Conservation (phyloP, 2,797 vertebrate species). For the Labeo calbasu region DNA sequence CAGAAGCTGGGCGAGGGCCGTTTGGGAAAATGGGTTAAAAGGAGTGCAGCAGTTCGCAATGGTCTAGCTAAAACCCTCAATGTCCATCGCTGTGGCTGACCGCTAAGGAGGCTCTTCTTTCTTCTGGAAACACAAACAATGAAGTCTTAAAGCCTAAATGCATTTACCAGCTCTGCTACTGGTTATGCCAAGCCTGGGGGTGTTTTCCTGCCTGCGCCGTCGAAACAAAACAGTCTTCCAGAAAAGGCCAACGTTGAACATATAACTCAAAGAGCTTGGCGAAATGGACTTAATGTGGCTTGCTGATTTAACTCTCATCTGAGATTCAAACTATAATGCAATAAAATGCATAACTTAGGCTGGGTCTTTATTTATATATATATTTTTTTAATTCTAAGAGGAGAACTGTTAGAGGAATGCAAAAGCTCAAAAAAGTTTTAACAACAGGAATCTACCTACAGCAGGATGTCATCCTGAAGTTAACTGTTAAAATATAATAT, state of each 20-base stretch:
- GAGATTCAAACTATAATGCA: neutral
- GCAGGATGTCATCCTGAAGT: no score
- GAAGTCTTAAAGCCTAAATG: conserved; percentile 75
- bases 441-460: no score
- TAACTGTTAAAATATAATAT: no score
- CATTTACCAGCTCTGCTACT: conserved; percentile 76
- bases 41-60: conserved; percentile 66
- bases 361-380: neutral
- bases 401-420: neutral
- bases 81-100: conserved; percentile 71
- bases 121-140: conserved; percentile 78
- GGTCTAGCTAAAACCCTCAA: conserved; percentile 70
- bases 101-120: conserved; percentile 71
- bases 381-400: neutral
- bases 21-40: conserved; percentile 16
- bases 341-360: neutral
- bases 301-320: conserved; percentile 3
- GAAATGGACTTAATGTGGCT: neutral
- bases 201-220: conserved; percentile 59
- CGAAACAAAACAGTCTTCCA: conserved; percentile 36
- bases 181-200: conserved; percentile 62
- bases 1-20: conserved; percentile 2
- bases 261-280: conserved; percentile 21
- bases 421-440: neutral
- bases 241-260: conserved; percentile 36